A percentile compares a stretch with the other conserved stretches of the same genome.
Evolutionary conservation across 37 sponge, comb jelly and placozoan species (phyloP).

Genomic region (Crambe crambe): DNA sequence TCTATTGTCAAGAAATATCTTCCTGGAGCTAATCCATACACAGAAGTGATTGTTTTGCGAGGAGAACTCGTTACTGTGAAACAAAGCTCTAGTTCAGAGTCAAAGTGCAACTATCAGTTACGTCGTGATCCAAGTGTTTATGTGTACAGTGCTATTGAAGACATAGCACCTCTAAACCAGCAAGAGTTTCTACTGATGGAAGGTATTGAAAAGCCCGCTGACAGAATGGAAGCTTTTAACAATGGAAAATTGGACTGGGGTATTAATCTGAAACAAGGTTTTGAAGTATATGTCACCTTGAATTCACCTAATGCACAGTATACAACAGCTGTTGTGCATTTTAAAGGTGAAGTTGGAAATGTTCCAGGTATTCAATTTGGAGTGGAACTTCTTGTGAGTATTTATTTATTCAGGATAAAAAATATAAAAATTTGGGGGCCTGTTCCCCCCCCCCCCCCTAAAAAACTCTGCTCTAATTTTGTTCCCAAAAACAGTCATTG

Average conservation of each 20-base stretch:
- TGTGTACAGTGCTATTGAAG: background rate
- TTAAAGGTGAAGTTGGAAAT: constrained; percentile 23
- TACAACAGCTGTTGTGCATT: constrained; percentile 24
- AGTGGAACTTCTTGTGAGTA: constrained; percentile 65
- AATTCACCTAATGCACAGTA: background rate
- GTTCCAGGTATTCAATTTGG: constrained; percentile 61
- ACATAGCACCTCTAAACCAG: constrained; percentile 24
- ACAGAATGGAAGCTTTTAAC: constrained; percentile 2
- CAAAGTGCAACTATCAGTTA: constrained; percentile 12
- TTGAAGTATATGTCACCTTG: constrained; percentile 26
- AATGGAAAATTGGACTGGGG: constrained; percentile 24
- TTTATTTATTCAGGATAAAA: no score
- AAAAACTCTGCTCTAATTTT: background rate
- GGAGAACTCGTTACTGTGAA: constrained; percentile 54
- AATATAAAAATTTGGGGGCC: no score
- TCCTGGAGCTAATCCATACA: background rate
- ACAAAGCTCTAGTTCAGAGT: background rate
- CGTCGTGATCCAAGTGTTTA: constrained; percentile 11
- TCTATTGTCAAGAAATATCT: background rate
- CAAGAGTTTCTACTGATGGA: constrained; percentile 19
- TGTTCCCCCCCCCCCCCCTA: background rate
- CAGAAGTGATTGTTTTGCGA: background rate
- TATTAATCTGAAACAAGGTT: constrained; percentile 11
- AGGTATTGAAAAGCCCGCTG: background rate
- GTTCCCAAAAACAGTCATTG: no score